phyloP scores from a whole-genome alignment of 2,113 vertebrate genomes.

The Mirounga angustirostris region DNA sequence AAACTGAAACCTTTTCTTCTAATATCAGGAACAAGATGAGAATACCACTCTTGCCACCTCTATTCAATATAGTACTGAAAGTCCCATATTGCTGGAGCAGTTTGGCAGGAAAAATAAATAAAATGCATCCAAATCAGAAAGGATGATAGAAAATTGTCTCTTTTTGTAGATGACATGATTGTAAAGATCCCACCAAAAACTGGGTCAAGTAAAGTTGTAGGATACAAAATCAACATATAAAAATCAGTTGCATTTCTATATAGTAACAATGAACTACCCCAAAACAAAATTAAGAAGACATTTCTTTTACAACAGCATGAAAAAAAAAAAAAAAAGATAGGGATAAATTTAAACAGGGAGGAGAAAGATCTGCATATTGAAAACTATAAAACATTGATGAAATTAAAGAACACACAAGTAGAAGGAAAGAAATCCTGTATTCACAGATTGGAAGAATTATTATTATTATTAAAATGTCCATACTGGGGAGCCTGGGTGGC shows the following conservation, averaged over 20 bases:
- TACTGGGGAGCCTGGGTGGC: neutral
- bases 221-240: neutral
- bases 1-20: neutral
- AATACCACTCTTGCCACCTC: neutral
- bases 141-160: neutral
- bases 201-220: neutral
- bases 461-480: neutral
- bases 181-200: neutral
- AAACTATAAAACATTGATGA: neutral
- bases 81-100: neutral
- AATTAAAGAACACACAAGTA: neutral
- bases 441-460: neutral
- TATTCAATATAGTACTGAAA: neutral
- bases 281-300: neutral
- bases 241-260: neutral
- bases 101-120: neutral
- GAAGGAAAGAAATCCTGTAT: neutral
- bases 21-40: neutral
- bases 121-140: neutral
- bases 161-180: neutral
- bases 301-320: neutral
- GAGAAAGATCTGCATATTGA: neutral
- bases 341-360: neutral
- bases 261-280: neutral
- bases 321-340: neutral